Conservation (phyloP, 2,888 invertebrate genomes). For the Eudemis profundana region DNA sequence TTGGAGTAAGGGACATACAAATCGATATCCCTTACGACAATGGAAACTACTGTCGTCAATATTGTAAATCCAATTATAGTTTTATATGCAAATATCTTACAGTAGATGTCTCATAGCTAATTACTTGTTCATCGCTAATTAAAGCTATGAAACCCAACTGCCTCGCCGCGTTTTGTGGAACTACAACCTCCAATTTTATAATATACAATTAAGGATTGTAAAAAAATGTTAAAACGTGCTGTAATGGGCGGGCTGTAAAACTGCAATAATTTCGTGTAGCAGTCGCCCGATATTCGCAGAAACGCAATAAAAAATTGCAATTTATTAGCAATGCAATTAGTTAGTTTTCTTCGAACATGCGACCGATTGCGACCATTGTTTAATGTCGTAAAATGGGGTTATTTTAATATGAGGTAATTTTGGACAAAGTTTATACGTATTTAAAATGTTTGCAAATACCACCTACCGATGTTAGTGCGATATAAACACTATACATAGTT, state of each 20-base stretch:
- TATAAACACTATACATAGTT: no score
- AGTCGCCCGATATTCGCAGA: constrained; percentile 70
- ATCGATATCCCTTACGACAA: no score
- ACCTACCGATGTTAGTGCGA: no score
- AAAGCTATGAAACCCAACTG: no score
- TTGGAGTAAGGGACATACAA: no score
- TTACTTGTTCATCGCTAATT: no score
- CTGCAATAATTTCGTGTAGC: constrained; percentile 69
- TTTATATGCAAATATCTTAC: no score
- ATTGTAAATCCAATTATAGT: no score
- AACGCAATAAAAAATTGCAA: constrained; percentile 67
- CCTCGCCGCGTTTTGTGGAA: neutral
- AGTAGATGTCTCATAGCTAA: no score
- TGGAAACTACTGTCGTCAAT: no score
- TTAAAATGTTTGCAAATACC: no score
- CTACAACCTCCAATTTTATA: constrained; percentile 73
- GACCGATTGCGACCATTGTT: constrained; percentile 47
- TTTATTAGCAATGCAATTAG: constrained; percentile 55
- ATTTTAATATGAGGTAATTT: neutral
- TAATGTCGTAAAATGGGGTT: neutral
- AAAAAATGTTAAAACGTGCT: constrained; percentile 81
- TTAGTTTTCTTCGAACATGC: constrained; percentile 46
- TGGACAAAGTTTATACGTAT: no score
- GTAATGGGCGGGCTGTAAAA: constrained; percentile 75
- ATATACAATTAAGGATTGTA: constrained; percentile 83